A percentile compares a stretch with the other conserved stretches of the same genome.
Evolutionary conservation across 2,113 vertebrate species (phyloP).

Genomic region (Eulemur rufifrons): DNA sequence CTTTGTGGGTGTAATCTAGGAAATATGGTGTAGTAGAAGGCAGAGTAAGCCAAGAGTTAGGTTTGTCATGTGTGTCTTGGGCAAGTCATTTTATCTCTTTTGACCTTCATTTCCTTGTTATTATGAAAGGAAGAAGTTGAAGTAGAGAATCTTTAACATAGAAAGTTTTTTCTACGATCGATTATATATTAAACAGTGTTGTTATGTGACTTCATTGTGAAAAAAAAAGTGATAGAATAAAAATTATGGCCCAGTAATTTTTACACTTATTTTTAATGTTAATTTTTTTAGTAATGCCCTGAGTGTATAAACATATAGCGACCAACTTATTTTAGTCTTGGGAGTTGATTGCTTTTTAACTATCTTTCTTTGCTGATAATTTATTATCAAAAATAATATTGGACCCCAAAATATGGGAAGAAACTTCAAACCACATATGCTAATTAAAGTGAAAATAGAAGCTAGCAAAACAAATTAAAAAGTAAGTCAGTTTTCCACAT

Average conservation of each 20-base stretch:
- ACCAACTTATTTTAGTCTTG: neutral
- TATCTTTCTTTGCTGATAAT: neutral
- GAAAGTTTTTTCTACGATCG: neutral
- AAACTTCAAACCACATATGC: neutral
- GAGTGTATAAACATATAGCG: neutral
- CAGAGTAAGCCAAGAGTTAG: neutral
- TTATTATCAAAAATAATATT: neutral
- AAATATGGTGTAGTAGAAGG: neutral
- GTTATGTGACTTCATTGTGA: neutral
- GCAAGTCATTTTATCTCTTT: neutral
- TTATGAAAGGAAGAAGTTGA: neutral
- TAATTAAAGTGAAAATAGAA: slow-evolving; percentile 47
- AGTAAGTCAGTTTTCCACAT: neutral
- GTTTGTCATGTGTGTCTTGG: neutral
- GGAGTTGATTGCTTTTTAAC: neutral
- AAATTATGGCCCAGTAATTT: neutral
- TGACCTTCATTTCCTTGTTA: neutral
- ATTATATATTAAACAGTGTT: neutral
- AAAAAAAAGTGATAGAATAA: neutral
- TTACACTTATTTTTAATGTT: slow-evolving; percentile 18
- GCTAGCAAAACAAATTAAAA: slow-evolving; percentile 39
- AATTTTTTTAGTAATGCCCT: neutral
- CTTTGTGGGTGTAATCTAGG: neutral
- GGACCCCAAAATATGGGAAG: neutral
- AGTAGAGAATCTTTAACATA: neutral